Base-by-base conservation (phyloP, 1,140 invertebrate genomes). In the Nylanderia fulva region DNA sequence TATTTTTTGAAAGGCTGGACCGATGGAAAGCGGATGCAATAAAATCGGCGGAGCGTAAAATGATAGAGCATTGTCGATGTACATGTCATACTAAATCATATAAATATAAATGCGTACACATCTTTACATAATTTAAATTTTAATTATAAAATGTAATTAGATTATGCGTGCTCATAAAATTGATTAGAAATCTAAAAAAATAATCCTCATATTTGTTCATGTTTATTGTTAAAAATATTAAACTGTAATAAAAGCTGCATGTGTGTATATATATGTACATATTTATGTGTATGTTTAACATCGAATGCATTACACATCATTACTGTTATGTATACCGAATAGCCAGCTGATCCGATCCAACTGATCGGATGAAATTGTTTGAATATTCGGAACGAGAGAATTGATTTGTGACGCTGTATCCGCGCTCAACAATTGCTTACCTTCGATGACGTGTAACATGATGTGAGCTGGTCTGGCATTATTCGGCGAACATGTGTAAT, bases 401-500 rank as follows among this genome's bases (percentile, higher is more conserved):
- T 54, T 39, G 36, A 79, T 69, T 9, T 27, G 9, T 27, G 27
- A 56, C 11, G 21, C 42, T n/a, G 33, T 54, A 66, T 13, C 13
- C 27, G 0, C 7, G 36, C 1, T 33, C 11, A 45, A 18, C 18
- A 71, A 33, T 24, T 45, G 63, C 84, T 92, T 72, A 96, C 95
- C 95, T 92, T 95, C 95, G 54, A 96, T 93, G 15, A 97, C 96
- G 88, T 97, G 96, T n/a, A 97, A 96, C 87, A 96, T 96, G 82
- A 97, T 96, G 79, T 95, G 96, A 13, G 96, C 95, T 21, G 96
- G 95, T 56, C 95, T 95, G 5, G 96, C 96, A 90, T 97, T 97
- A 72, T 96, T 96, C 18, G 97, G 97, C 39, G 95, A 95, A 92
- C 97, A 97, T 1, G 96, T 97, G 86, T 97, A 96, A 93, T 96